Evolutionary conservation across 1,140 invertebrate genomes (phyloP), one percentile per base, ranked within the genome.

Genomic region (Drosophila oshimai): DNA sequence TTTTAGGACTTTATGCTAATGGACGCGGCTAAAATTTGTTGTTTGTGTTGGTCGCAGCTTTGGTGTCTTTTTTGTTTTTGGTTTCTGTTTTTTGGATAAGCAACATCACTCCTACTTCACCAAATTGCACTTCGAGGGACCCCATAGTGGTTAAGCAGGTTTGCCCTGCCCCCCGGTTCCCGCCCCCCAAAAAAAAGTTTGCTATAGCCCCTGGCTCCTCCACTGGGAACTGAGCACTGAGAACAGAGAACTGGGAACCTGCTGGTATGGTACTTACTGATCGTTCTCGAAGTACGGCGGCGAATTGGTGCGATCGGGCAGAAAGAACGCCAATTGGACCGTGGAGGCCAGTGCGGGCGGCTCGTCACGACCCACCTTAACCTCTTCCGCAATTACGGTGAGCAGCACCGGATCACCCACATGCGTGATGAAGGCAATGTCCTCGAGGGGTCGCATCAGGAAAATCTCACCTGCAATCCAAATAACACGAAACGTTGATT

Each of bases 381-480:
- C 94, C 91, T 97, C 96, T 89, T 97, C 96, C 9, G 96, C 97
- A 18, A 97, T 94, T 15, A 97, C 94, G 3, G 94, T 96, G 29
- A 97, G 92, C 28, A 96, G 92, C 36, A 97, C 94, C 7, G 96
- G 96, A 53, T 96, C 94, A 33, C 95, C 94, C 10, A 94, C 93
- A 76, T 95, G 94, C 15, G 95, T 95, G 71, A 96, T 95, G 50
- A 95, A 93, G 28, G 94, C 93, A 64, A 97, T 93, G 70, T 97
- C 95, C 58, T 95, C 93, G 20, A 97, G 89, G 2, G 96, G 94
- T 51, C 94, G 93, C 28, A 94, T 93, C 22, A 97, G 91, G 47
- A 92, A 94, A 50, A 97, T 94, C 91, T 96, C 95, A 79, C 96
- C 96, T 96, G 91, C 9, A 74, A 76, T 61, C 65, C 39, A 44